Evolutionary conservation across 1,140 invertebrate species (phyloP).

Genomic region (Panagrolaimus sp.): DNA sequence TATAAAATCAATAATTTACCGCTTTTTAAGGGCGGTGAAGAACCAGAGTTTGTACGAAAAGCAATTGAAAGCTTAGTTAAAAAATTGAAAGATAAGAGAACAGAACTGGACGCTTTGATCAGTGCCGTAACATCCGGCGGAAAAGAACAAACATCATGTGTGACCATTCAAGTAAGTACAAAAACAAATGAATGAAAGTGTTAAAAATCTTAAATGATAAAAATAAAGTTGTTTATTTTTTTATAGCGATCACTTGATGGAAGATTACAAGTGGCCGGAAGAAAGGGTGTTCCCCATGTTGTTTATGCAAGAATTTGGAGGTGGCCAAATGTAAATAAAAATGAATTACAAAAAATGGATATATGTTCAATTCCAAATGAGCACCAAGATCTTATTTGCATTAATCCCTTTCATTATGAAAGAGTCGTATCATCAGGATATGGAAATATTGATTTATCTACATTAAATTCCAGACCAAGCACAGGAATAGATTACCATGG

Average conservation of each 20-base stretch:
- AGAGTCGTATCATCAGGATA: constrained; percentile 84
- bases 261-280: constrained; percentile 87
- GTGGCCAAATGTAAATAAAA: constrained; percentile 98
- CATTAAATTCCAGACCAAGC: background rate
- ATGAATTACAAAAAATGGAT: constrained; percentile 94
- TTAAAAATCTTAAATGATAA: background rate
- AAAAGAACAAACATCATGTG: constrained; percentile 94
- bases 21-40: constrained; percentile 38
- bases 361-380: constrained; percentile 74
- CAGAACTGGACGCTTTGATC: constrained; percentile 93
- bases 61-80: constrained; percentile 48
- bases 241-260: constrained; percentile 84
- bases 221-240: constrained; percentile 7
- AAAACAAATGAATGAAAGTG: too few relatives aligned
- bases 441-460: background rate
- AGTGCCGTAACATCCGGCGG: constrained; percentile 98
- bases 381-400: constrained; percentile 71
- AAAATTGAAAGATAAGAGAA: constrained; percentile 71
- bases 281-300: constrained; percentile 97
- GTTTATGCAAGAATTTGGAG: constrained; percentile 98
- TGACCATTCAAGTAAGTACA: constrained; percentile 72
- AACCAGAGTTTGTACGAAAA: constrained; percentile 45
- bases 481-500: background rate
- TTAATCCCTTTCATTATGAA: constrained; percentile 99
- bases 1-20: background rate